Evolutionary conservation across 92 coral and sea anemone species (phyloP), one percentile per base, ranked within the genome.

Genomic region (Actinostola sp.): DNA sequence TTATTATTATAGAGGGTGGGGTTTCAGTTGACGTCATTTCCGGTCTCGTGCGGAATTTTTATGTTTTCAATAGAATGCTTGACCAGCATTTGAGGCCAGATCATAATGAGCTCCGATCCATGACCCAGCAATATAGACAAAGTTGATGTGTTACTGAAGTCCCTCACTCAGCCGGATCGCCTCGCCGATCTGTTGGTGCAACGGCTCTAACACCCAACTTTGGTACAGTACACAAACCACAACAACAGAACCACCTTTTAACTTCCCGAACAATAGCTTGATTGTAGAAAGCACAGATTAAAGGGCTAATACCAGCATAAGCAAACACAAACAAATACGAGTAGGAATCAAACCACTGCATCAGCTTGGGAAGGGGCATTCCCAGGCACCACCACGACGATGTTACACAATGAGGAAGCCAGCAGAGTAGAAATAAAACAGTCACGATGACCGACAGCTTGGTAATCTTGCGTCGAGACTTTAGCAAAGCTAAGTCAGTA

Each of bases 381-480:
- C 63, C 63, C 15, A 30, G n/a, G 20, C 63, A 57, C 63, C 63
- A 57, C 36, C 39, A 57, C 28, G 28, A 3, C 3, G 63, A 26
- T 12, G 63, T 50, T 1, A 75, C 50, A 27, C 62, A 44, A 26
- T 63, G 52, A 13, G 88, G 91, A 16, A 75, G 31, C 91, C 91
- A 86, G 39, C 77, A 63, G 8, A 71, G 15, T 9, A 82, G 11
- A 44, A 86, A 86, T 17, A 71, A 41, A 8, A 64, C 24, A 0
- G 84, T 71, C 27, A 71, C 63, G 8, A 79, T 35, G 13, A 76
- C 43, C 8, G 70, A 64, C 5, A 76, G 87, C 26, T 81, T 82
- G 49, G 87, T 86, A 25, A 86, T 42, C 70, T 81, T 76, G 19
- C 76, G 76, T n/a, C 91, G 72, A 12, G 88, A 81, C 57, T 73